Base-by-base conservation (phyloP, 2,888 invertebrate genomes). In the Diploptera punctata region DNA sequence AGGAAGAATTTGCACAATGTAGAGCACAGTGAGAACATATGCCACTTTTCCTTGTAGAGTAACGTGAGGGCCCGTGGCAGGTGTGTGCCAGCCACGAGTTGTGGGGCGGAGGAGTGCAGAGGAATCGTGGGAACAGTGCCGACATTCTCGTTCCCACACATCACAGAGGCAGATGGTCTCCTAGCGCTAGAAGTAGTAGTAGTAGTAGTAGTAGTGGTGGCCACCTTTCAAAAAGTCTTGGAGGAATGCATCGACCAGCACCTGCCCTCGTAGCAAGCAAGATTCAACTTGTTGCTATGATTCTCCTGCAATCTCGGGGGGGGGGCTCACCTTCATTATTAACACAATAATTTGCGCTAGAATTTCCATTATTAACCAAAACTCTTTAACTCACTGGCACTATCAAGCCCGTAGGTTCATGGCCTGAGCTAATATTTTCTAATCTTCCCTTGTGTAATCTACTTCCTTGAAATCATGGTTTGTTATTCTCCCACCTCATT, bases 41-140 rank as follows among this genome's bases (percentile, higher is more conserved):
- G 47, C 26, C 44, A 44, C n/a, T 65, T 2, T 65, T 65, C 4
- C 19, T 24, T 44, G 65, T 5, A 54, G 4, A 18, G 33, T 18
- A n/a, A 26, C 57, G 65, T 33, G 72, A 44, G 67, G 60, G 65
- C 60, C 79, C 79, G 77, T 77, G 76, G 76, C 76, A 76, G 77
- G 77, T 77, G 77, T 75, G 76, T 75, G 76, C 77, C 69, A 38
- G 72, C 38, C 77, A 76, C 77, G 72, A 70, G 73, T 24, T 33
- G 44, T 47, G 26, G 71, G 71, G 52, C 47, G 71, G 60, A 10
- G 61, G 18, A 24, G 49, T 44, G 67, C 26, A 26, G 29, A 19
- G 52, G 69, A 68, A 71, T 67, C 76, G 77, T 77, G 76, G 76
- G 77, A 77, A 77, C 75, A 60, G 24, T 44, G 49, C 18, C 29